Conservation (phyloP, 2,113 vertebrate genomes). For the Paracanthobrama guichenoti region DNA sequence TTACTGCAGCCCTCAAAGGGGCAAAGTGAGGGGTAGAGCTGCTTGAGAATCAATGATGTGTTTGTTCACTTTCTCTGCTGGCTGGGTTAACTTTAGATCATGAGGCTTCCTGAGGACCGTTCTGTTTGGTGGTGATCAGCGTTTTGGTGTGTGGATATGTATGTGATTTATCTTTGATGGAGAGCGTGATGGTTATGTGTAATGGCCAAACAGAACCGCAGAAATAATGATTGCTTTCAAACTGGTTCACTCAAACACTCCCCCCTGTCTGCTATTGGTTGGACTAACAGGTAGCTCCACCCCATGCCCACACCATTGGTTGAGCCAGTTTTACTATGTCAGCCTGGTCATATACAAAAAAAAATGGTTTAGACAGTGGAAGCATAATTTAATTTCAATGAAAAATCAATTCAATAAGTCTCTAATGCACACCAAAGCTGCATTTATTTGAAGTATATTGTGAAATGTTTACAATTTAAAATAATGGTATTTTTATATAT, state of each 20-base stretch:
- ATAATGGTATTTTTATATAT: background rate
- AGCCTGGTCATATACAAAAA: background rate
- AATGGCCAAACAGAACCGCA: background rate
- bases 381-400: background rate
- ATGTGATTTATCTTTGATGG: too few species aligned
- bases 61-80: slow-evolving; percentile 46
- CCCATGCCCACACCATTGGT: background rate
- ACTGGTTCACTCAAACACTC: background rate
- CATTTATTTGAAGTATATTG: background rate
- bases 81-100: slow-evolving; percentile 41
- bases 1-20: slow-evolving; percentile 40
- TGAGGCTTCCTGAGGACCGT: slow-evolving; percentile 13
- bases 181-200: background rate
- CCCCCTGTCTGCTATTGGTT: background rate
- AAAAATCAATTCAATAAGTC: background rate
- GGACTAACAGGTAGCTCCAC: background rate
- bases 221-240: background rate
- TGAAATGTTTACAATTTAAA: background rate
- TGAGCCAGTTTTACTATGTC: background rate
- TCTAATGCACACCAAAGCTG: background rate
- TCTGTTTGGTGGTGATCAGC: background rate
- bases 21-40: slow-evolving; percentile 19
- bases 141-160: background rate
- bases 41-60: slow-evolving; percentile 52
- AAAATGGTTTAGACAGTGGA: background rate